phyloP scores from a whole-genome alignment of 2,888 invertebrate genomes.

The Acrobasis repandana region DNA sequence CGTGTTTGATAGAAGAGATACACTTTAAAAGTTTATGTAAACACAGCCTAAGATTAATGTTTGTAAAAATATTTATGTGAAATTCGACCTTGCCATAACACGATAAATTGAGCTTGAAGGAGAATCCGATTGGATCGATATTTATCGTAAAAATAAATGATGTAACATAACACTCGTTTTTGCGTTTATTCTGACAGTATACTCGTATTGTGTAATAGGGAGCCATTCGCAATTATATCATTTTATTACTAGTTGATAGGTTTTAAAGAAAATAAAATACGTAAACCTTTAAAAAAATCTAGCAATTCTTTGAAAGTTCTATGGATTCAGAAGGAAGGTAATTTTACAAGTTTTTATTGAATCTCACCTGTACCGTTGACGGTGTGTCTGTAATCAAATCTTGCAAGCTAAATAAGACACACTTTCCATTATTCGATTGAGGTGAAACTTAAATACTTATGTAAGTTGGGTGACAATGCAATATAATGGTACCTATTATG shows the following conservation, averaged over 20 bases:
- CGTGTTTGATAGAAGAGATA: background rate
- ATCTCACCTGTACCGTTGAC: no score
- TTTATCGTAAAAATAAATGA: slow-evolving; percentile 26
- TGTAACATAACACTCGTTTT: slow-evolving; percentile 27
- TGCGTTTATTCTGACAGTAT: background rate
- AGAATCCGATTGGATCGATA: slow-evolving; percentile 31
- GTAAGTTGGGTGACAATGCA: no score
- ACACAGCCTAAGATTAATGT: slow-evolving; percentile 27
- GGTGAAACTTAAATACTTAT: no score
- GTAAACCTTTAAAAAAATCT: no score
- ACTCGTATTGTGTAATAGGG: slow-evolving; percentile 9
- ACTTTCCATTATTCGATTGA: no score
- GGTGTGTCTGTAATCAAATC: no score
- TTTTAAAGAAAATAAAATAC: background rate
- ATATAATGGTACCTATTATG: no score
- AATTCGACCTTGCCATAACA: slow-evolving; percentile 67
- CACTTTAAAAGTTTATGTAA: slow-evolving; percentile 32
- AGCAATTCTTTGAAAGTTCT: no score
- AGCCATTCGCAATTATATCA: slow-evolving; percentile 7
- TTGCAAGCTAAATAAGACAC: no score
- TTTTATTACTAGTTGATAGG: background rate
- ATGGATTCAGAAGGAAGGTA: no score
- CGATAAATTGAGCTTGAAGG: slow-evolving; percentile 71
- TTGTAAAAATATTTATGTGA: slow-evolving; percentile 37
- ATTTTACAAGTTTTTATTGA: no score